Base-by-base conservation (phyloP, 2,888 invertebrate species). In the Dysmachus trigonus region DNA sequence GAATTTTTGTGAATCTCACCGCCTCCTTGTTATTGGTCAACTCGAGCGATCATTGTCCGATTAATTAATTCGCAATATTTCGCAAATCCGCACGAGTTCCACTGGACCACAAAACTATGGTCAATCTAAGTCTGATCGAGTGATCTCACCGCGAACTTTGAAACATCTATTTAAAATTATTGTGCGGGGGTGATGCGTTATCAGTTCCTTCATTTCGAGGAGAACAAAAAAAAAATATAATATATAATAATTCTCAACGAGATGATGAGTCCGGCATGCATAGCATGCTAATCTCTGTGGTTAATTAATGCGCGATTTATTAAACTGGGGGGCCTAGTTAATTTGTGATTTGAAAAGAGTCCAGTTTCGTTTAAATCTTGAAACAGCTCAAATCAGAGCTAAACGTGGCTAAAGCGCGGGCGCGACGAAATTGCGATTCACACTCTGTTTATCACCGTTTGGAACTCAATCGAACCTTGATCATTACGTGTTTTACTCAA, bases 141-240 rank as follows among this genome's bases (percentile, higher is more conserved):
- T 81, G 81, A 81, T 81, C 81, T 81, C 81, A 81, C n/a, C 47
- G n/a, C 31, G 81, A 33, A 81, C 81, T 81, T 81, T 81, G 81
- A 41, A 15, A 41, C 22, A 33, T 27, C 62, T 62, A 41, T 41
- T 27, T 62, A 22, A 62, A 51, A 51, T 18, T 81, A 81, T 81
- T 81, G 81, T 81, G 81, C 81, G 81, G 81, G 81, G 81, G 81
- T 81, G 81, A 79, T 51, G 30, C 27, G 33, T 81, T 81, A 81
- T 81, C 81, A 81, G 27, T 18, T 73, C 22, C 18, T 31, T 53
- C 81, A 22, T 22, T 31, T 81, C 10, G 15, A 53, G 22, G 18
- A 10, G 62, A 62, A 62, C 18, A 31, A 62, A 62, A 35, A 62
- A 3, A 35, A n/a, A n/a, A n/a, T n/a, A n/a, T n/a, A n/a, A n/a